These are phyloP conservation scores for Cheilosia vernalis DNA, from an alignment of 2,888 invertebrate species.

Conservation along the genomic window DNA sequence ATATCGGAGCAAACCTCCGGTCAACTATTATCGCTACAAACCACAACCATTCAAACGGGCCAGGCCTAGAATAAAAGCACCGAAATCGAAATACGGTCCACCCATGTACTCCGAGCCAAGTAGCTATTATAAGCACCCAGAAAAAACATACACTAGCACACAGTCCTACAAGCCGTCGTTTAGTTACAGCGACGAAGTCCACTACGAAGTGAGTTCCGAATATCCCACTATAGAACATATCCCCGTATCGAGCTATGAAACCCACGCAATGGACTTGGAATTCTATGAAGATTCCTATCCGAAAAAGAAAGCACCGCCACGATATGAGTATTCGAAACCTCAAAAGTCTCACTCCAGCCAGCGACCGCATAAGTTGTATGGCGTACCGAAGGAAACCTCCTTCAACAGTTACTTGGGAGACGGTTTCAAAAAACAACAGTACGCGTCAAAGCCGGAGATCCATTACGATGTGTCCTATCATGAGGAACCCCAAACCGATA, in stretches of 20 bases:
- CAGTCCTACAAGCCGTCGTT: slow-evolving; percentile 76
- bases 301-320: slow-evolving; percentile 77
- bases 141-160: slow-evolving; percentile 53
- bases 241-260: slow-evolving; percentile 80
- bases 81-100: slow-evolving; percentile 79
- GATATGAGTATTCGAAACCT: slow-evolving; percentile 76
- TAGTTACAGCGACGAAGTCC: slow-evolving; percentile 77
- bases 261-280: slow-evolving; percentile 80
- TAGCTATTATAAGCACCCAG: slow-evolving; percentile 77
- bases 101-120: slow-evolving; percentile 76
- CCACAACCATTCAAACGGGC: slow-evolving; percentile 77
- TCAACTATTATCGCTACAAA: slow-evolving; percentile 76
- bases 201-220: slow-evolving; percentile 76
- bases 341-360: slow-evolving; percentile 43
- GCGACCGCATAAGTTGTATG: slow-evolving; percentile 78
- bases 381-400: slow-evolving; percentile 74
- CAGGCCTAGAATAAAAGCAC: slow-evolving; percentile 78
- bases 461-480: slow-evolving; percentile 65
- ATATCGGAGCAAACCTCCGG: slow-evolving; percentile 80
- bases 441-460: slow-evolving; percentile 38
- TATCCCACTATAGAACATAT: slow-evolving; percentile 68
- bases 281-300: slow-evolving; percentile 78
- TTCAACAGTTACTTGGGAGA: slow-evolving; percentile 13
- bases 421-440: slow-evolving; percentile 18
- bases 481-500: slow-evolving; percentile 40